A percentile compares a stretch with the other conserved stretches of the same genome.
phyloP scores from a whole-genome alignment of 1,140 invertebrate species.

The Ruditapes philippinarum region DNA sequence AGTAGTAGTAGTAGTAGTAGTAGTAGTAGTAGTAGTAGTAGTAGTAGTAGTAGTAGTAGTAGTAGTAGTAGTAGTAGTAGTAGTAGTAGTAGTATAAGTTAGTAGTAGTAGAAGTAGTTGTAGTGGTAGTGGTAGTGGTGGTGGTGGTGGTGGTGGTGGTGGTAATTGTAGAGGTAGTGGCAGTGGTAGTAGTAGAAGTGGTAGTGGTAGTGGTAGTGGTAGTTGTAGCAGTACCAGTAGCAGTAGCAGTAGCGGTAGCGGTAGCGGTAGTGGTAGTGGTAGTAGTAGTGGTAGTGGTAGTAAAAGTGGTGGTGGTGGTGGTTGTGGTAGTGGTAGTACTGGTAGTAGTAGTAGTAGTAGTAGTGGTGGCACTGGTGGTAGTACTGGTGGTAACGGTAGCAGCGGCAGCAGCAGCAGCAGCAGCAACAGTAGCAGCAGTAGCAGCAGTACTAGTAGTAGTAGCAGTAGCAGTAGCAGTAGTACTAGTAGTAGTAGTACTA shows the following conservation, averaged over 20 bases:
- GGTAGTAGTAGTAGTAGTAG: neutral
- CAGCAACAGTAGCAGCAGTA: neutral
- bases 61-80: constrained; percentile 1
- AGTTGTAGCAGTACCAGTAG: too few species aligned
- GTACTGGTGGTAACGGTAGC: neutral
- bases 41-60: constrained; percentile 1
- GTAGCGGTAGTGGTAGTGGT: constrained; percentile 26
- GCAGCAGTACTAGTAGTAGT: too few species aligned
- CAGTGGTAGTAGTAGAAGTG: constrained; percentile 26
- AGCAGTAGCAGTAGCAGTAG: too few species aligned
- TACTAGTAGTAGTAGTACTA: neutral
- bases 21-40: constrained; percentile 1
- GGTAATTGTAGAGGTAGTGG: neutral
- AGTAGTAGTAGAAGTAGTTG: neutral
- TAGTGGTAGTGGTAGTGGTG: neutral
- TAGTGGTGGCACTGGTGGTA: neutral
- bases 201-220: too few species aligned
- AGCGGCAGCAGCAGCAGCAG: neutral
- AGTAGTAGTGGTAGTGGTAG: neutral
- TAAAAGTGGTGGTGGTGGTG: too few species aligned
- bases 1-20: constrained; percentile 1
- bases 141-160: neutral
- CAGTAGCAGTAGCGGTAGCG: too few species aligned
- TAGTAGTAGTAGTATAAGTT: neutral
- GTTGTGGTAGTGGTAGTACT: too few species aligned